These are phyloP conservation scores for Sitobion miscanthi DNA, from an alignment of 1,140 invertebrate genomes.

Conservation along the genomic window DNA sequence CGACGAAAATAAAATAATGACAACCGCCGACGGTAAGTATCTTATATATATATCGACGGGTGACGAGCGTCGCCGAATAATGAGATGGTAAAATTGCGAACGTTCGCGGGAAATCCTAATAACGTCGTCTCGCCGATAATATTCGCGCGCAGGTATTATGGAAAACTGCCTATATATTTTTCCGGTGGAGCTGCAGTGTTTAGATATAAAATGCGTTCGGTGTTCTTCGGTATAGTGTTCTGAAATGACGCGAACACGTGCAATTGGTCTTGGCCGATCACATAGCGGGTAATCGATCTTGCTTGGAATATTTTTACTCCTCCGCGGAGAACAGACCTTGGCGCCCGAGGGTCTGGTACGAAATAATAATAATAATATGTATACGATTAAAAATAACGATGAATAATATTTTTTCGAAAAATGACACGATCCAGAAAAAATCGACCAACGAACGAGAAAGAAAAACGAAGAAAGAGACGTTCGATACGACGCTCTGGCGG, in stretches of 20 bases:
- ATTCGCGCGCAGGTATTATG: background rate
- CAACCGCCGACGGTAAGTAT: background rate
- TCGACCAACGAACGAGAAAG: too few species aligned
- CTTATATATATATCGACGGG: background rate
- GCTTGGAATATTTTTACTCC: background rate
- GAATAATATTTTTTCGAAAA: too few species aligned
- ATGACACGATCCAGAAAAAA: too few species aligned
- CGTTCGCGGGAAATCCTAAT: constrained; percentile 3
- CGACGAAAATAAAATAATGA: background rate
- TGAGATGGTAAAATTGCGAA: constrained; percentile 1
- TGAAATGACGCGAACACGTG: background rate
- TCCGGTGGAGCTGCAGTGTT: background rate
- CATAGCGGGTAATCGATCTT: background rate
- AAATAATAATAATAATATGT: background rate
- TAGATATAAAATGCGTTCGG: background rate
- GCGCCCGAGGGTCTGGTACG: background rate
- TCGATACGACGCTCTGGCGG: background rate
- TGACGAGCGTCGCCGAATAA: background rate
- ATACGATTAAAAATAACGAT: background rate
- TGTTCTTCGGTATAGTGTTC: background rate
- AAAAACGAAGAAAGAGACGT: background rate
- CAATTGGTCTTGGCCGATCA: background rate
- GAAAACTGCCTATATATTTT: background rate
- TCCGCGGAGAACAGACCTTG: background rate
- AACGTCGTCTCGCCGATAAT: background rate